Evolutionary conservation across 2,888 invertebrate species (phyloP), one percentile per base, ranked within the genome.

Genomic region (Acleris laterana): DNA sequence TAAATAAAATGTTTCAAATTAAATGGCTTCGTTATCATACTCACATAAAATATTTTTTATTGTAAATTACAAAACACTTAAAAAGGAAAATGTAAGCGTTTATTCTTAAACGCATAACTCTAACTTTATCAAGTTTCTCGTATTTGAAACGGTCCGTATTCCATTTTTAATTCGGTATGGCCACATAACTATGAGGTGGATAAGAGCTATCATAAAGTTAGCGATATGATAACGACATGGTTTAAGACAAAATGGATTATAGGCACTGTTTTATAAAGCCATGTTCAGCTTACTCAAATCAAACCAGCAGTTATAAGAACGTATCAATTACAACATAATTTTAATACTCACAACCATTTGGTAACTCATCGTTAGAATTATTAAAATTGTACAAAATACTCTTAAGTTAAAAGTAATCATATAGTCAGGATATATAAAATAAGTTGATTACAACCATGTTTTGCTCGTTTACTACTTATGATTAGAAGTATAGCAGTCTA

Each of bases 301-400:
- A 32, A 52, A 17, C 17, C 28, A 46, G 46, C 46, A 58, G 50
- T n/a, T 20, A 52, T 3, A 28, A 59, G 53, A 28, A n/a, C n/a
- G 20, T 42, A 38, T 22, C 19, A 32, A 32, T 22, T 17, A 9
- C 20, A 19, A n/a, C 5, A 50, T 6, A 49, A 22, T 28, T 20
- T 52, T 38, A 58, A 64, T 28, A 49, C 19, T 61, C 65, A 65
- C 65, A 65, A 65, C 65, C 60, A 55, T 65, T 56, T 44, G 65
- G 65, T 65, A 65, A 65, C 65, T 65, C 32, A 9, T 28, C 22
- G 17, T 63, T 58, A 19, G 17, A 52, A 46, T 51, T 17, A 44
- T 57, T 58, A 25, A 25, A 25, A 25, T 46, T 17, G 19, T 5
- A 56, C 22, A 57, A 57, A 22, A 22, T n/a, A 25, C 19, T 44